Evolutionary conservation across 2,113 vertebrate genomes (phyloP).

Genomic region (Melanotaenia duboulayi): DNA sequence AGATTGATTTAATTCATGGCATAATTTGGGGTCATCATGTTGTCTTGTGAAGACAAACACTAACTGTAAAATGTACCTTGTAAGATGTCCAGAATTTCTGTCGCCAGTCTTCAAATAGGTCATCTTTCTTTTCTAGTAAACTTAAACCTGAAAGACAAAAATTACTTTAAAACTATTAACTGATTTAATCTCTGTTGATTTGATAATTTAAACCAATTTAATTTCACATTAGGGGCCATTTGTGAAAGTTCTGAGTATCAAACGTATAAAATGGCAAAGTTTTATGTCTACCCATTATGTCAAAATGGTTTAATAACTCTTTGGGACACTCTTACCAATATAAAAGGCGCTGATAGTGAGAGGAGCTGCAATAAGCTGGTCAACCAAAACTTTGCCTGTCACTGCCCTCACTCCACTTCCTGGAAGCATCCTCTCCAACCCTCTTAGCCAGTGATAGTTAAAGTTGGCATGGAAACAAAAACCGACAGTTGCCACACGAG

Average conservation of each 20-base stretch:
- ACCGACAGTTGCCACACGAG: conserved; percentile 81
- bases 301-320: not conserved
- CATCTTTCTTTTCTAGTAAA: conserved; percentile 80
- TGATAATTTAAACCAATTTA: not conserved
- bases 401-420: conserved; percentile 72
- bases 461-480: conserved; percentile 87
- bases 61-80: conserved; percentile 64
- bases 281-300: too few species aligned
- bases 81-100: conserved; percentile 86
- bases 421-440: conserved; percentile 82
- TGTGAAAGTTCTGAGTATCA: not conserved
- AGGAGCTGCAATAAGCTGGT: conserved; percentile 84
- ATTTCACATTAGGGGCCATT: too few species aligned
- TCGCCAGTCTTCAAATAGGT: conserved; percentile 81
- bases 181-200: not conserved
- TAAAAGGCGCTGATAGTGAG: conserved; percentile 86
- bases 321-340: conserved; percentile 72
- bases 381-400: conserved; percentile 80
- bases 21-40: not conserved
- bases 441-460: conserved; percentile 85
- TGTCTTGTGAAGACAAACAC: not conserved
- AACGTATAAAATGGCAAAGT: not conserved
- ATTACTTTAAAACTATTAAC: not conserved
- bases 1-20: not conserved
- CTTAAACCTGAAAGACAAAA: conserved; percentile 77